Base-by-base conservation (phyloP, 2,113 vertebrate genomes). In the Kryptolebias marmoratus region DNA sequence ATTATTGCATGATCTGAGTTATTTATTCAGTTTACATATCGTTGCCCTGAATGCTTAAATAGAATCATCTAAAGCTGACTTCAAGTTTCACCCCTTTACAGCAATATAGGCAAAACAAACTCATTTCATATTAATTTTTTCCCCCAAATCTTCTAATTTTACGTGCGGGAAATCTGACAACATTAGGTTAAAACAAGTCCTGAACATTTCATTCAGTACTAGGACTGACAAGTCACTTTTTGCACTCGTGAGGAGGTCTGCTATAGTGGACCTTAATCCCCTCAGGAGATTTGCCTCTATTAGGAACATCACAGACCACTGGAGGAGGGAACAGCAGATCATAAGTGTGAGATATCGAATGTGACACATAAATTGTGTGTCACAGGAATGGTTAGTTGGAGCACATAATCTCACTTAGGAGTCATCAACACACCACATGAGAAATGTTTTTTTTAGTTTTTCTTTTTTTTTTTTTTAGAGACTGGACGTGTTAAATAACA, bases 211-310 rank as follows among this genome's bases (percentile, higher is more conserved):
- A 77, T 68, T 74, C 47, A 50, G 80, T 57, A 47, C 22, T 56
- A 68, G 55, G 61, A 52, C 68, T 61, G 64, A 75, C 73, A 75
- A 28, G 75, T 87, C 76, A 87, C 84, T 84, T 84, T 48, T 16
- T 56, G 45, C 71, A 84, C 60, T 64, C 85, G 63, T 93, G 65
- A 66, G 87, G 73, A 65, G 64, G 71, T 77, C 85, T 48, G 47
- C 47, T 48, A 36, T 36, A 60, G 53, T 77, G 83, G 70, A 80
- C 72, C 85, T 81, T 95, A 93, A 95, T 96, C 93, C 93, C 94
- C 89, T 92, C 91, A 88, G 87, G 90, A 90, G 93, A 95, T 95
- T 95, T 95, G 88, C 84, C 88, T 94, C 62, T 73, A 87, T 70
- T 42, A 77, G 74, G 75, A 52, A 61, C 78, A 75, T 71, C 57